phyloP scores from a whole-genome alignment of 2,888 invertebrate genomes.

The Acanthoscelides obtectus region DNA sequence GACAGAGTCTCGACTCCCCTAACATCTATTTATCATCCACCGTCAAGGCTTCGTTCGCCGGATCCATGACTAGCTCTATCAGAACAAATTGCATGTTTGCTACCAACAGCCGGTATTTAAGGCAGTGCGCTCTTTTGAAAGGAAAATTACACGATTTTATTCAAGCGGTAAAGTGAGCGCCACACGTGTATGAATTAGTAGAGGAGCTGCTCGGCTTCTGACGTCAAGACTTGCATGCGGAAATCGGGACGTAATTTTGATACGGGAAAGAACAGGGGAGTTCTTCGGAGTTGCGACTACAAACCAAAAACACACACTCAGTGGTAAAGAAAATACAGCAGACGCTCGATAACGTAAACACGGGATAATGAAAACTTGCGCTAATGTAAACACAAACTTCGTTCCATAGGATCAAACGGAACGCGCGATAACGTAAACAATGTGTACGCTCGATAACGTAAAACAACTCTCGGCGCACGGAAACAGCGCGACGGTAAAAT shows the following conservation, averaged over 20 bases:
- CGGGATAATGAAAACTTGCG: too few species aligned
- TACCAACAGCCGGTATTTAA: background rate
- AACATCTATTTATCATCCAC: background rate
- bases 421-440: too few species aligned
- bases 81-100: background rate
- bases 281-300: too few species aligned
- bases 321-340: too few species aligned
- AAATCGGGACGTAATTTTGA: constrained; percentile 16
- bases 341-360: too few species aligned
- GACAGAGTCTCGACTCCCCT: background rate
- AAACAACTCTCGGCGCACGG: too few species aligned
- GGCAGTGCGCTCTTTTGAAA: background rate
- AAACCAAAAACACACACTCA: too few species aligned
- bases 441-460: too few species aligned
- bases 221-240: constrained; percentile 15
- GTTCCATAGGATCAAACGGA: too few species aligned
- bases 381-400: too few species aligned
- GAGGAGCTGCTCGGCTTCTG: constrained; percentile 6
- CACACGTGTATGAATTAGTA: constrained; percentile 12
- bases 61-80: background rate
- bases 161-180: background rate
- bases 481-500: too few species aligned
- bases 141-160: background rate
- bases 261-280: constrained; percentile 4
- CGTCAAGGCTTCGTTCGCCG: background rate